Base-by-base conservation (phyloP, 2,888 invertebrate species). In the Leistus spinibarbis region DNA sequence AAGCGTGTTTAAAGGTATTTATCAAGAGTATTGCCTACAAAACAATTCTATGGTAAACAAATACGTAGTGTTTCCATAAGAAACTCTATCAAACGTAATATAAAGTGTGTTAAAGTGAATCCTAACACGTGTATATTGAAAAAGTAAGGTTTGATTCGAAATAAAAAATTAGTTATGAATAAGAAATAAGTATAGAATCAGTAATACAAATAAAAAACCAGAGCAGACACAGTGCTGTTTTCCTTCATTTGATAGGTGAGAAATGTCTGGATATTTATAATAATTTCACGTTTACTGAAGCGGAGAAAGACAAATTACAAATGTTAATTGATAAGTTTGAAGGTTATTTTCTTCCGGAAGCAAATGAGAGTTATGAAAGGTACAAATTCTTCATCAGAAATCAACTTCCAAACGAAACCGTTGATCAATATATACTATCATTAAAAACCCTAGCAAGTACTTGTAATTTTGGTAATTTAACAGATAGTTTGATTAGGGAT, bases 201-300 rank as follows among this genome's bases (percentile, higher is more conserved):
- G 76, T 19, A 76, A 67, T 9, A 27, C 22, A 16, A 60, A 17
- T 19, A 27, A 54, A n/a, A 73, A 68, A 70, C 17, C 22, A 23
- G 7, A 71, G 24, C 63, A 76, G 24, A 65, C 71, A 3, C 76
- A 77, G 65, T 73, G 76, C 68, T 54, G 54, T 75, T 1, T 69
- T 79, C 22, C 27, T 78, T 20, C 77, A 79, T 53, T 69, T 63
- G 7, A 74, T 78, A 20, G 77, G 78, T 2, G 76, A 78, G 63
- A 77, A 77, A 60, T 75, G 76, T 3, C 54, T 62, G 23, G 76
- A 79, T 63, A 76, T 79, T 16, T 75, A 68, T 54, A 72, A 77
- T 19, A 78, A 75, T 1, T 77, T 79, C 16, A 75, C 64, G 9
- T 10, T 78, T 10, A 63, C 57, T 22, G 74, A 7, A 19, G 74